Evolutionary conservation across 2,113 vertebrate genomes (phyloP).

Genomic region (Jacana jacana): DNA sequence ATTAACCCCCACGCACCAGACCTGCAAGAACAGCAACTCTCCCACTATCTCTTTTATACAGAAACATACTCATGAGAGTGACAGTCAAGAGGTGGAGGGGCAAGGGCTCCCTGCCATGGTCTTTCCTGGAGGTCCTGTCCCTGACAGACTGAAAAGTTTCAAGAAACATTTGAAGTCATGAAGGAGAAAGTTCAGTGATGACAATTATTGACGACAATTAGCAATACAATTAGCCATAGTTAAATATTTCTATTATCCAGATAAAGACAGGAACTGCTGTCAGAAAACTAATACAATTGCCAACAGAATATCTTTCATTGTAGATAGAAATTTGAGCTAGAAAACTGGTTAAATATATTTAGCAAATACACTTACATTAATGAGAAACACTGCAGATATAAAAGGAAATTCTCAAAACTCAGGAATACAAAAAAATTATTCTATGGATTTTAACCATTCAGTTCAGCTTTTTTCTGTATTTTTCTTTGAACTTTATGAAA

Average conservation of each 20-base stretch:
- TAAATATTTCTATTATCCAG: background rate
- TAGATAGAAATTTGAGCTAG: background rate
- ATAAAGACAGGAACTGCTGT: background rate
- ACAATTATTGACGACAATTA: background rate
- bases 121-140: rapidly evolving
- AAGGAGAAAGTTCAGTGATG: background rate
- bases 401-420: background rate
- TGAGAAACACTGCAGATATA: background rate
- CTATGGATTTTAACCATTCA: background rate
- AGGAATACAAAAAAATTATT: background rate
- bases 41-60: background rate
- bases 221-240: background rate
- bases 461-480: background rate
- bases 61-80: background rate
- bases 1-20: background rate
- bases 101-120: background rate
- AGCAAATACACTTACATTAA: background rate
- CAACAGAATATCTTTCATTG: background rate
- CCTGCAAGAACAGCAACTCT: background rate
- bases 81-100: background rate
- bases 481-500: background rate
- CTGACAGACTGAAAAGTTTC: background rate
- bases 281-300: background rate
- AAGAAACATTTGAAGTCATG: background rate
- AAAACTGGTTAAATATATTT: background rate